phyloP scores from a whole-genome alignment of 2,113 vertebrate species.

The Polypterus senegalus region DNA sequence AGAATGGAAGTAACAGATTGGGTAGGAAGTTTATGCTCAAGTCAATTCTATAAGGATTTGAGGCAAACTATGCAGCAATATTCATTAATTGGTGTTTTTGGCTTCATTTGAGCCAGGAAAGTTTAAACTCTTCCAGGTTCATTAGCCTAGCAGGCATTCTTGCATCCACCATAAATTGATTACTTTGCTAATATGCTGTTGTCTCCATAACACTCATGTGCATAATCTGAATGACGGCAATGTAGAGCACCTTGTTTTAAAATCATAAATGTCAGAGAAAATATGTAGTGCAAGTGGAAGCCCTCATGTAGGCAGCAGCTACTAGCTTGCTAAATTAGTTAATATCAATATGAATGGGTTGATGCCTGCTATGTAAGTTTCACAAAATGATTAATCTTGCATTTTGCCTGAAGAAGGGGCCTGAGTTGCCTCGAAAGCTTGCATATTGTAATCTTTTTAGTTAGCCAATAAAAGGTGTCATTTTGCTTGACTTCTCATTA shows the following conservation, averaged over 20 bases:
- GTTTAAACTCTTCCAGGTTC: not conserved
- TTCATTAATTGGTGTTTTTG: not conserved
- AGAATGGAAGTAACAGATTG: not conserved
- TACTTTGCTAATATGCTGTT: not conserved
- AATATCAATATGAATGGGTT: not conserved
- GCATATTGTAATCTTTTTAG: too few species aligned
- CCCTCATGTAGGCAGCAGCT: not conserved
- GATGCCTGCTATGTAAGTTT: not conserved
- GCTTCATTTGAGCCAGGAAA: not conserved
- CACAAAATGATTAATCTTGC: not conserved
- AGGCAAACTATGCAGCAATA: not conserved
- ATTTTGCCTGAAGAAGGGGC: too few species aligned
- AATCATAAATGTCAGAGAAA: too few species aligned
- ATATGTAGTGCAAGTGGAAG: too few species aligned
- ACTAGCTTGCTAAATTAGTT: not conserved
- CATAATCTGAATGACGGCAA: not conserved
- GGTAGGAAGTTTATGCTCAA: not conserved
- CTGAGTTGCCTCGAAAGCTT: too few species aligned
- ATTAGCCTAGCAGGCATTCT: not conserved
- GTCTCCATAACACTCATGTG: not conserved
- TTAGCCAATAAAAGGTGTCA: too few species aligned
- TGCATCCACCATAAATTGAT: not conserved
- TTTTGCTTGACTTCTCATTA: too few species aligned
- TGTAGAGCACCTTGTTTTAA: not conserved
- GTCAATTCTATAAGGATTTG: not conserved